These are phyloP conservation scores for Nipponia nippon DNA, from an alignment of 2,113 vertebrate species.

Conservation along the genomic window DNA sequence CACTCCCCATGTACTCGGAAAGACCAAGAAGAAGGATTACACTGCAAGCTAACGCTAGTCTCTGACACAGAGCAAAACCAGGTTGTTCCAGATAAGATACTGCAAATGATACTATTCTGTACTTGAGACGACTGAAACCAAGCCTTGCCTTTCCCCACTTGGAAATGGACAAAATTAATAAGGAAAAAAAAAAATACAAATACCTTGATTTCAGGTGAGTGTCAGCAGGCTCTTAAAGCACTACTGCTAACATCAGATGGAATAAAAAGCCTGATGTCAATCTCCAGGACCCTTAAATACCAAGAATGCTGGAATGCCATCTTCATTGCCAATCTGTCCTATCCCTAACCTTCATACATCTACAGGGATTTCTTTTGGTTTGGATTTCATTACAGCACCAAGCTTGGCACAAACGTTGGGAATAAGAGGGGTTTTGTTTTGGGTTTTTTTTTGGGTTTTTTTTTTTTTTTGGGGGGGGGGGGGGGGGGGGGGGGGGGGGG, in stretches of 20 bases:
- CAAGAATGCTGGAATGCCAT: background rate
- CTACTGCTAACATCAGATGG: background rate
- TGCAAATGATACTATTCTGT: background rate
- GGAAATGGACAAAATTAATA: background rate
- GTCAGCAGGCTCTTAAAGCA: background rate
- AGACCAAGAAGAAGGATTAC: background rate
- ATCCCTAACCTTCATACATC: background rate
- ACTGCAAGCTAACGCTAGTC: background rate
- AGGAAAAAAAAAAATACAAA: background rate
- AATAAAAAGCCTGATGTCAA: background rate
- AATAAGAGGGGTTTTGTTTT: background rate
- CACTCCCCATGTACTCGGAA: background rate
- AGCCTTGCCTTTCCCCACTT: background rate
- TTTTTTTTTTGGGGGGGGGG: background rate
- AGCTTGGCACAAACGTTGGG: background rate
- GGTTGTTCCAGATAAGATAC: background rate
- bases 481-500: too few relatives aligned
- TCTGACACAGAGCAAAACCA: background rate
- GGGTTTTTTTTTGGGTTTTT: background rate
- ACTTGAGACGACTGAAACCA: background rate
- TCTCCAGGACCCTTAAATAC: background rate
- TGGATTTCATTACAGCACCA: background rate
- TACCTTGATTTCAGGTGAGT: background rate
- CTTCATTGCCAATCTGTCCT: background rate
- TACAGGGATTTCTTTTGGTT: background rate